Conservation (phyloP, 2,113 vertebrate genomes). For the Paradisaea rubra region DNA sequence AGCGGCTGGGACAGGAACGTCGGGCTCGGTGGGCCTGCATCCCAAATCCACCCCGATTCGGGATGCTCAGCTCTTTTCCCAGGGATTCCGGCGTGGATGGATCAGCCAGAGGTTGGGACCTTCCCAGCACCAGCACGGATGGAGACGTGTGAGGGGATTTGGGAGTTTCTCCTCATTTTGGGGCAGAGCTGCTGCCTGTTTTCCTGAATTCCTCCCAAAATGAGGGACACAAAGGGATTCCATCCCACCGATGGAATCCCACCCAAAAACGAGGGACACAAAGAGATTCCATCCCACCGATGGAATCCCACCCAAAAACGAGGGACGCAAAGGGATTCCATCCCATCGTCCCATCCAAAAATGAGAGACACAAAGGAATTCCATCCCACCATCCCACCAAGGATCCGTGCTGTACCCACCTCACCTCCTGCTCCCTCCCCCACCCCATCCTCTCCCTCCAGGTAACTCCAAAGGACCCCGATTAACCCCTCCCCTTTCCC, state of each 20-base stretch:
- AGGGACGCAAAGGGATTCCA: too few species aligned
- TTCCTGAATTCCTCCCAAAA: not conserved
- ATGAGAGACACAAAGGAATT: not conserved
- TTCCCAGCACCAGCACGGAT: not conserved
- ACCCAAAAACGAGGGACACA: too few species aligned
- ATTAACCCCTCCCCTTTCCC: not conserved
- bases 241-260: too few species aligned
- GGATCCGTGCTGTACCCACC: fast-evolving
- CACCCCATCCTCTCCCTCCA: not conserved
- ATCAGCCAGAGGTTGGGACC: too few species aligned
- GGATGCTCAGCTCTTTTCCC: not conserved
- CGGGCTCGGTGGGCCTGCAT: fast-evolving
- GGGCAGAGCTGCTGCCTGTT: not conserved
- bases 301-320: too few species aligned
- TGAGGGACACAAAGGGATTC: too few species aligned
- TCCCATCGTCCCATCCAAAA: too few species aligned
- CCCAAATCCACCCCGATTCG: fast-evolving
- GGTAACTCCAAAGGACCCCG: slow-evolving; percentile 25
- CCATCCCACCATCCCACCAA: not conserved
- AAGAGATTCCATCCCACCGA: too few species aligned
- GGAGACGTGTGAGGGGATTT: fast-evolving
- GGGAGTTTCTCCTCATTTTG: not conserved
- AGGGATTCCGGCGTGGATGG: not conserved
- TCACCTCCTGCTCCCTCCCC: not conserved
- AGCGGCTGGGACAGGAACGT: fast-evolving